phyloP scores from a whole-genome alignment of 2,113 vertebrate species.

The Symphodus melops region DNA sequence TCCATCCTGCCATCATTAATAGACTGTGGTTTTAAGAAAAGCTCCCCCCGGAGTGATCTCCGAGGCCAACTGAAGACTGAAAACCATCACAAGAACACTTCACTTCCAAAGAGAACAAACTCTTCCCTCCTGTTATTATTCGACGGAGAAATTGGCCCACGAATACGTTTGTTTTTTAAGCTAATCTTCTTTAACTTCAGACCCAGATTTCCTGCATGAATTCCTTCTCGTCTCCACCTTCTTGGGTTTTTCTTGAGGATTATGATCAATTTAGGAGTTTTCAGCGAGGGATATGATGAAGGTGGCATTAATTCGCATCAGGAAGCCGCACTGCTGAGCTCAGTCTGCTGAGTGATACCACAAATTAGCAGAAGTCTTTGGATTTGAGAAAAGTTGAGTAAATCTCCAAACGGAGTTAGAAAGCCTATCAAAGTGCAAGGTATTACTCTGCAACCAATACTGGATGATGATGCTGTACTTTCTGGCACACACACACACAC shows the following conservation, averaged over 20 bases:
- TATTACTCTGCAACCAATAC: neutral
- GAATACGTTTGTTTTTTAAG: constrained; percentile 45
- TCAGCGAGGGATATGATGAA: constrained; percentile 32
- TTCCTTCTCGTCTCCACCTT: constrained; percentile 43
- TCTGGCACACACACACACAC: constrained; percentile 5
- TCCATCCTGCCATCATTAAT: constrained; percentile 6
- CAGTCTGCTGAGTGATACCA: constrained; percentile 18
- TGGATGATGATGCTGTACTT: constrained; percentile 3
- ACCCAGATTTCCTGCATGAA: constrained; percentile 31
- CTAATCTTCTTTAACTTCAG: constrained; percentile 57
- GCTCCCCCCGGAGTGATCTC: constrained; percentile 19
- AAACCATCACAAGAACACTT: constrained; percentile 30
- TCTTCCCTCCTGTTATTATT: constrained; percentile 37
- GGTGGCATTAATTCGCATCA: constrained; percentile 31
- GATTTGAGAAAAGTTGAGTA: constrained; percentile 19
- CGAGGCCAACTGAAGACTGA: constrained; percentile 39
- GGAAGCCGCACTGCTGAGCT: neutral
- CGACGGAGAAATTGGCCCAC: neutral
- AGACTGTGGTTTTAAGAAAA: constrained; percentile 38
- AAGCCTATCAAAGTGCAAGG: neutral
- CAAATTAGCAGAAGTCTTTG: constrained; percentile 40
- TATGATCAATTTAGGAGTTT: constrained; percentile 59
- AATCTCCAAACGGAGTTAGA: constrained; percentile 5
- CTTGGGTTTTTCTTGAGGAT: constrained; percentile 51
- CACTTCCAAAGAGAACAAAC: constrained; percentile 17